These are phyloP conservation scores for Perognathus longimembris DNA, from an alignment of 2,113 vertebrate genomes.

Conservation along the genomic window DNA sequence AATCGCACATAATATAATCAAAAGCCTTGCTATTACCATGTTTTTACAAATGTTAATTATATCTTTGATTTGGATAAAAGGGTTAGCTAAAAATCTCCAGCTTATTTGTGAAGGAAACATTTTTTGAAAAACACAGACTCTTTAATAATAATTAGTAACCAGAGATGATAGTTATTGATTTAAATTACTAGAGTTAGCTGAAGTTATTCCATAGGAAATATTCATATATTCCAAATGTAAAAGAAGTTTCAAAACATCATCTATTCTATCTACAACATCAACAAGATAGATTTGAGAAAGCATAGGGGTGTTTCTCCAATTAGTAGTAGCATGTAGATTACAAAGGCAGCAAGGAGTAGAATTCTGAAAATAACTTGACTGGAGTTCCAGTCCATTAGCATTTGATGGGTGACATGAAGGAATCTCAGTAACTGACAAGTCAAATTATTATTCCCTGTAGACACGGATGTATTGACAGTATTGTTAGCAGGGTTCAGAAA, in stretches of 20 bases:
- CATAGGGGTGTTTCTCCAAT: conserved; percentile 19
- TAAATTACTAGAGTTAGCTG: conserved; percentile 76
- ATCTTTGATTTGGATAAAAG: conserved; percentile 60
- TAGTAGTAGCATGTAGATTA: conserved; percentile 53
- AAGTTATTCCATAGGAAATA: conserved; percentile 72
- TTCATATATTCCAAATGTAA: conserved; percentile 77
- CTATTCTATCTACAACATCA: conserved; percentile 60
- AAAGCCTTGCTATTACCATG: not conserved
- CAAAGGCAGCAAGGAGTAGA: conserved; percentile 28
- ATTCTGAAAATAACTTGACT: conserved; percentile 29
- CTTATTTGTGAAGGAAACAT: conserved; percentile 64
- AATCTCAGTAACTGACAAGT: conserved; percentile 52
- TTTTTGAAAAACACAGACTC: not conserved
- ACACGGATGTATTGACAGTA: conserved; percentile 49
- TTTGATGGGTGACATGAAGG: conserved; percentile 60
- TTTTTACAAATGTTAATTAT: conserved; percentile 53
- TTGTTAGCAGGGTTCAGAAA: conserved; percentile 64
- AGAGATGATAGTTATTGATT: conserved; percentile 66
- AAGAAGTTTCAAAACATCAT: conserved; percentile 60
- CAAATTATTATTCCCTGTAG: conserved; percentile 62
- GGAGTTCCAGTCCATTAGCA: conserved; percentile 58
- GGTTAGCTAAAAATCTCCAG: conserved; percentile 30
- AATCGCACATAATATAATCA: conserved; percentile 9
- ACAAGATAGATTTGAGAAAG: conserved; percentile 56
- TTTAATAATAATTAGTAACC: conserved; percentile 75